phyloP scores from a whole-genome alignment of 2,113 vertebrate genomes.

The Bos taurus region DNA sequence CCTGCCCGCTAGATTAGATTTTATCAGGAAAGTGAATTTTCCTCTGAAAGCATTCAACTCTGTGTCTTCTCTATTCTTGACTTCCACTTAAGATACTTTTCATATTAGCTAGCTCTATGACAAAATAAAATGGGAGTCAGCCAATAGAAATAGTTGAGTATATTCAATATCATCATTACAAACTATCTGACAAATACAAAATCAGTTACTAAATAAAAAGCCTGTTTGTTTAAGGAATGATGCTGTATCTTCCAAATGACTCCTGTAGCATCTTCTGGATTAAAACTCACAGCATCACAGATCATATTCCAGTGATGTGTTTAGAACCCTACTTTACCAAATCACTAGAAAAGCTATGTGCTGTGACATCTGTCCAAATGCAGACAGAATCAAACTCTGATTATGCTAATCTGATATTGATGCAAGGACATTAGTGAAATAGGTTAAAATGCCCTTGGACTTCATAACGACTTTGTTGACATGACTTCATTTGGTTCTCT shows the following conservation, averaged over 20 bases:
- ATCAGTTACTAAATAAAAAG: conserved; percentile 7
- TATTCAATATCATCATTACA: background rate
- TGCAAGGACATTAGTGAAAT: background rate
- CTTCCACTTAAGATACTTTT: conserved; percentile 42
- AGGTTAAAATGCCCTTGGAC: background rate
- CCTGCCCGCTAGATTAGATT: conserved; percentile 68
- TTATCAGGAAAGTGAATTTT: conserved; percentile 54
- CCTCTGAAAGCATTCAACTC: conserved; percentile 56
- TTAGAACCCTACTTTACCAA: conserved; percentile 14
- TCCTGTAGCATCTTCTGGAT: background rate
- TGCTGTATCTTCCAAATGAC: background rate
- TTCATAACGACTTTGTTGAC: conserved; percentile 22
- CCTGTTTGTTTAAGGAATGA: background rate
- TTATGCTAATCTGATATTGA: background rate
- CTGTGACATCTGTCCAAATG: conserved; percentile 7
- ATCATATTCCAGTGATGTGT: background rate
- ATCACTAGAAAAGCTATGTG: conserved; percentile 30
- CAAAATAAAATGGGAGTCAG: conserved; percentile 6
- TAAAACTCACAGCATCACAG: background rate
- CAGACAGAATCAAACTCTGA: conserved; percentile 20
- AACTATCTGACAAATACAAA: background rate
- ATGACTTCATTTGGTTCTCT: conserved; percentile 7
- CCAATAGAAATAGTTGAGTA: background rate
- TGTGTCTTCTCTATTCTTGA: conserved; percentile 25
- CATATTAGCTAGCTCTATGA: background rate